Conservation (phyloP, 2,888 invertebrate genomes). For the Digitonthophagus gazella region DNA sequence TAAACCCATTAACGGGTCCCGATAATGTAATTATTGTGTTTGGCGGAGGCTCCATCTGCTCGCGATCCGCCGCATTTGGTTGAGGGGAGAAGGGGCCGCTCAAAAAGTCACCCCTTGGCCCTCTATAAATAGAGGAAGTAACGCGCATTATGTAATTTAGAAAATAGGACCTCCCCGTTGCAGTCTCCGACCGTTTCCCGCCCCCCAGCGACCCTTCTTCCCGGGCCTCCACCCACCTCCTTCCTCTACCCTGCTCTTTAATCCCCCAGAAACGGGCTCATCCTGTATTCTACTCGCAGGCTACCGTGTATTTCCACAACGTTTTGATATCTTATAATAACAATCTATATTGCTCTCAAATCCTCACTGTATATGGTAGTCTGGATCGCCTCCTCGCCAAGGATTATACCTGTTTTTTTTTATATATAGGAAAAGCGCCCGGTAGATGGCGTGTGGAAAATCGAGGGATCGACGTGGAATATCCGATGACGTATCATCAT, state of each 20-base stretch:
- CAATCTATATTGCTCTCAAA: background rate
- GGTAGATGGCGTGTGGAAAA: background rate
- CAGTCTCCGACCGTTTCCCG: background rate
- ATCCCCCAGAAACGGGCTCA: background rate
- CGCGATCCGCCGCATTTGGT: background rate
- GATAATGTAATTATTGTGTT: background rate
- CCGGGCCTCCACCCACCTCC: background rate
- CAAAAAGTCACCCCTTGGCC: background rate
- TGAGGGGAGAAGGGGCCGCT: background rate
- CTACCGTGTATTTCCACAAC: background rate
- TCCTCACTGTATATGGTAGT: background rate
- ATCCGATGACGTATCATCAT: background rate
- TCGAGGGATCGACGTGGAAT: background rate
- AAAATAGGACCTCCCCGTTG: background rate
- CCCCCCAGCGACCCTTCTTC: background rate
- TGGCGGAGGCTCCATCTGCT: background rate
- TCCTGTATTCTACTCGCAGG: background rate
- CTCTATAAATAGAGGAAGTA: background rate
- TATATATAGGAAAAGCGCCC: background rate
- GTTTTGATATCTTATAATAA: background rate
- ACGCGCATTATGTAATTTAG: background rate
- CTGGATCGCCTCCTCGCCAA: background rate
- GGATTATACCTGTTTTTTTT: background rate
- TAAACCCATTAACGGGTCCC: background rate
- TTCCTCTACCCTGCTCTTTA: background rate